Evolutionary conservation across 2,113 vertebrate species (phyloP).

Genomic region (Hippocampus comes): DNA sequence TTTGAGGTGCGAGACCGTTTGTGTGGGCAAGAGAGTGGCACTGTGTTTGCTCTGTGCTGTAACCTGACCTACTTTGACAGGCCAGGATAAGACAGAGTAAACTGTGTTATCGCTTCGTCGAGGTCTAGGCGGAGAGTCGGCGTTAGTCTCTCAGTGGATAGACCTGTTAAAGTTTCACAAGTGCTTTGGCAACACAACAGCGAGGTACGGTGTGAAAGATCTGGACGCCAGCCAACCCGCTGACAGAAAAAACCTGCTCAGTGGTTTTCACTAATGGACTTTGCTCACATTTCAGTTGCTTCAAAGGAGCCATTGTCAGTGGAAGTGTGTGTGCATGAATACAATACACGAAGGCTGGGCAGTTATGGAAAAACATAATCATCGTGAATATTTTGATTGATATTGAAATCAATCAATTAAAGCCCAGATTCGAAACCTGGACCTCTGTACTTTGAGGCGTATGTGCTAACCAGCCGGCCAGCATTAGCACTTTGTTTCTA

Average conservation of each 20-base stretch:
- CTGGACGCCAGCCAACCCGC: conserved; percentile 38
- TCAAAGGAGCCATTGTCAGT: conserved; percentile 8
- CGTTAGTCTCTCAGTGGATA: conserved; percentile 60
- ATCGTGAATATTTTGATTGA: too few relatives aligned
- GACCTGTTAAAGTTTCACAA: conserved; percentile 74
- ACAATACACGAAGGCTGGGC: neutral
- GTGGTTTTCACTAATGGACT: conserved; percentile 25
- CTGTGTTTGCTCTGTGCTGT: conserved; percentile 51
- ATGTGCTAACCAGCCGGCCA: too few relatives aligned
- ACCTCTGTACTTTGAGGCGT: too few relatives aligned
- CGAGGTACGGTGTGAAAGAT: conserved; percentile 40
- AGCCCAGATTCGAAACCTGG: too few relatives aligned
- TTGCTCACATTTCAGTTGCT: conserved; percentile 29
- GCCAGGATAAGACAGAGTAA: conserved; percentile 63
- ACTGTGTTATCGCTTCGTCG: conserved; percentile 66
- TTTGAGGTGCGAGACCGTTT: conserved; percentile 14
- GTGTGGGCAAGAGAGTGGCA: conserved; percentile 28
- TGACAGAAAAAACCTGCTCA: conserved; percentile 18
- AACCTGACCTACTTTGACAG: conserved; percentile 68
- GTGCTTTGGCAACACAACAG: conserved; percentile 43
- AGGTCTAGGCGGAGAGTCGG: conserved; percentile 40
- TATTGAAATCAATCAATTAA: too few relatives aligned
- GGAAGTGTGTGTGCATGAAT: conserved; percentile 9
- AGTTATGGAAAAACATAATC: too few relatives aligned
- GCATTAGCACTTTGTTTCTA: too few relatives aligned